A percentile compares a stretch with the other conserved stretches of the same genome.
Evolutionary conservation across 1,140 invertebrate species (phyloP).

Genomic region (Palaemon carinicauda): DNA sequence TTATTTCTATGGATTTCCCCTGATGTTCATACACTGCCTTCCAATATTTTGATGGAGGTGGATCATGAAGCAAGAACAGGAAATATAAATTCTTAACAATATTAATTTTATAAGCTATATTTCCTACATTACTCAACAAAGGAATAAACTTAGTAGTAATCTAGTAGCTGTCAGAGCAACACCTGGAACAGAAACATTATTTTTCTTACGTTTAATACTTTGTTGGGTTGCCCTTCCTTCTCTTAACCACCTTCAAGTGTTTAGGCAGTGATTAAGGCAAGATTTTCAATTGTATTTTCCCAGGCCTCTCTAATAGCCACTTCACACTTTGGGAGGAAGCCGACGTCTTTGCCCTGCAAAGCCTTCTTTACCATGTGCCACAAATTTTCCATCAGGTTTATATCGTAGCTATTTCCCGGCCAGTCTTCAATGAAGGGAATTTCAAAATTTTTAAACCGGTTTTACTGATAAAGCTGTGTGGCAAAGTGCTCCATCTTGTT

Average conservation of each 20-base stretch:
- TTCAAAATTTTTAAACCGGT: slow-evolving; percentile 10
- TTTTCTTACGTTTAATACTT: slow-evolving; percentile 23
- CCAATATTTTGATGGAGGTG: no score
- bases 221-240: not conserved
- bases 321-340: not conserved
- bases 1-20: no score
- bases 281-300: not conserved
- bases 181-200: no score
- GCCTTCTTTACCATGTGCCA: slow-evolving; percentile 15
- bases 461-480: slow-evolving; percentile 12
- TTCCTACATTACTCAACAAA: no score
- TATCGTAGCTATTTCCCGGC: slow-evolving; percentile 7
- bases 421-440: not conserved
- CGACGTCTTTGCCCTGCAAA: not conserved
- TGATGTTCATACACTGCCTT: no score
- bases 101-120: no score
- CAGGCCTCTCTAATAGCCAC: not conserved
- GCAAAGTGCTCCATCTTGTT: slow-evolving; percentile 8
- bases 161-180: no score
- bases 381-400: slow-evolving; percentile 26
- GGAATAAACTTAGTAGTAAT: no score
- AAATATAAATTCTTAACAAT: no score
- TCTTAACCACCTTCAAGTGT: not conserved
- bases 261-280: not conserved
- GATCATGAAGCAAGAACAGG: no score